Conservation (phyloP, 2,113 vertebrate species). For the Baryphthengus martii region DNA sequence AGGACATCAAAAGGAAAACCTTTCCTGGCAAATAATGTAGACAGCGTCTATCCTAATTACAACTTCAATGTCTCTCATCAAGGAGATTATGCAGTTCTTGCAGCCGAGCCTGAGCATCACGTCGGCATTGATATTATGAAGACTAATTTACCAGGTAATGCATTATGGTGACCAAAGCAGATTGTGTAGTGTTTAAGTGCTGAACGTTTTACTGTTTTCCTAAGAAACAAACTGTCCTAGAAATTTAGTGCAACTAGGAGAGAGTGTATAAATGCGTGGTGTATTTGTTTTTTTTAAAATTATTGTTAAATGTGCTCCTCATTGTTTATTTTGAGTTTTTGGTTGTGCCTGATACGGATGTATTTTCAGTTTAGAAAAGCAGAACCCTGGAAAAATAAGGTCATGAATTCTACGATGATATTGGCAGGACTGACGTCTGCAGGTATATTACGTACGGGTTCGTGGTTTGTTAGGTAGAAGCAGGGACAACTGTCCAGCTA, state of each 20-base stretch:
- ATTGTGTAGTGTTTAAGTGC: background rate
- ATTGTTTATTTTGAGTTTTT: background rate
- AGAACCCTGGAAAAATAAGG: background rate
- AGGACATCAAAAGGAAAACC: constrained; percentile 91
- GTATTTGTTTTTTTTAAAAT: background rate
- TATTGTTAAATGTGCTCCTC: background rate
- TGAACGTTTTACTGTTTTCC: background rate
- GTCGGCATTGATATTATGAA: constrained; percentile 96
- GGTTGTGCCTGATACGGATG: background rate
- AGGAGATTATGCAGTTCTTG: constrained; percentile 91
- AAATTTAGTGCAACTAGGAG: background rate
- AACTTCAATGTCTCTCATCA: constrained; percentile 96
- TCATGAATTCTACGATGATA: background rate
- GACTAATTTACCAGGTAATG: constrained; percentile 86
- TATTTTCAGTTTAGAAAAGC: background rate
- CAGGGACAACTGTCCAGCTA: background rate
- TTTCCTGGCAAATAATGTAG: constrained; percentile 75
- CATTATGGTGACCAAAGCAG: background rate
- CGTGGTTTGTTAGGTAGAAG: background rate
- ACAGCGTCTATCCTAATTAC: constrained; percentile 64
- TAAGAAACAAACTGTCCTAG: background rate
- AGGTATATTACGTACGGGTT: background rate
- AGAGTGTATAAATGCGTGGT: background rate
- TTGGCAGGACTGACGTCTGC: background rate
- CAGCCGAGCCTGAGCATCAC: constrained; percentile 84